These are phyloP conservation scores for Drosophila acutilabella DNA, from an alignment of 2,888 invertebrate genomes.

Conservation along the genomic window DNA sequence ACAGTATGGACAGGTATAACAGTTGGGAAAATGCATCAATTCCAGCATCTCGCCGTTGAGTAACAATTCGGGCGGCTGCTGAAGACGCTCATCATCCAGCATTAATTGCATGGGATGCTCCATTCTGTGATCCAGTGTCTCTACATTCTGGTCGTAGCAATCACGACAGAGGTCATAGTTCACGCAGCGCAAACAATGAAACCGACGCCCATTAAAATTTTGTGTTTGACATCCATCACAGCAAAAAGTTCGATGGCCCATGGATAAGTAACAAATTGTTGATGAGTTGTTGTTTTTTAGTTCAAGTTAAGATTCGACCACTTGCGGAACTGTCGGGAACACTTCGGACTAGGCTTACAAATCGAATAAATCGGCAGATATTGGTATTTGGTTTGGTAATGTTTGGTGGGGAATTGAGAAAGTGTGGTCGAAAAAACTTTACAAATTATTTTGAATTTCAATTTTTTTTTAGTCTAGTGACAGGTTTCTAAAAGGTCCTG, in stretches of 20 bases:
- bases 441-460: conserved; percentile 51
- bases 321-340: conserved; percentile 3
- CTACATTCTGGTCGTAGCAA: conserved; percentile 57
- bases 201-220: conserved; percentile 64
- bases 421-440: conserved; percentile 36
- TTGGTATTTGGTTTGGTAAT: background rate
- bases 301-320: too few species aligned
- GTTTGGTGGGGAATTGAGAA: conserved; percentile 21
- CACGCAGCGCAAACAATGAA: conserved; percentile 64
- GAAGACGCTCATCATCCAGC: conserved; percentile 14
- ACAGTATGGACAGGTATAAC: conserved; percentile 69
- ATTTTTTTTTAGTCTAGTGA: conserved; percentile 30
- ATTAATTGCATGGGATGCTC: conserved; percentile 75
- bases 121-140: conserved; percentile 48
- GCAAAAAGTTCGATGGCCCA: conserved; percentile 61
- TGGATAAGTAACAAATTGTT: conserved; percentile 4
- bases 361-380: conserved; percentile 7
- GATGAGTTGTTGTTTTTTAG: too few species aligned
- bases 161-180: conserved; percentile 69
- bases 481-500: conserved; percentile 33
- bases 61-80: conserved; percentile 34
- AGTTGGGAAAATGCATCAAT: conserved; percentile 60
- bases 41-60: conserved; percentile 49
- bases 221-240: conserved; percentile 66
- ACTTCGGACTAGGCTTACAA: conserved; percentile 12